A percentile compares a stretch with the other conserved stretches of the same genome.
These are phyloP conservation scores for Anguilla japonica DNA, from an alignment of 2,113 vertebrate genomes.

Conservation along the genomic window DNA sequence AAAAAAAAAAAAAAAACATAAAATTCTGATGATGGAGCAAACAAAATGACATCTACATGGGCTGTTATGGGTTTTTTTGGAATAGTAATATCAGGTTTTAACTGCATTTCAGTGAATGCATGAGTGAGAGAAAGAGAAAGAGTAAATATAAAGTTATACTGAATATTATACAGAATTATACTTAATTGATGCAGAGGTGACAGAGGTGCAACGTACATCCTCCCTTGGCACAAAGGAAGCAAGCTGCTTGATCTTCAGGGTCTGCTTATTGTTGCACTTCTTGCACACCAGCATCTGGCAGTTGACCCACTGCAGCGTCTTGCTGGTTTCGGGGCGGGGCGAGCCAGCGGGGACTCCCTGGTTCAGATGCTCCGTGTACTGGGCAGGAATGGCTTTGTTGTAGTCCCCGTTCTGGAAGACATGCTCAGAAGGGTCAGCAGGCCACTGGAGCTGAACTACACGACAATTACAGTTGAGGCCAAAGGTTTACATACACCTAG, in stretches of 20 bases:
- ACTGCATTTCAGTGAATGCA: not conserved
- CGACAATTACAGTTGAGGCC: not conserved
- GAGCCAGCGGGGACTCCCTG: conserved; percentile 78
- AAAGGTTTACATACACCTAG: no score
- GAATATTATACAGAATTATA: no score
- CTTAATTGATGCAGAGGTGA: not conserved
- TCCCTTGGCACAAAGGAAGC: conserved; percentile 87
- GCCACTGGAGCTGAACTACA: not conserved
- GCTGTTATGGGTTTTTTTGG: no score
- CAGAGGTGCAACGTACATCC: conserved; percentile 71
- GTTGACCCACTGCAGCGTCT: conserved; percentile 90
- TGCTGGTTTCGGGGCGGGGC: conserved; percentile 58
- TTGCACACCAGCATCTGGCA: conserved; percentile 91
- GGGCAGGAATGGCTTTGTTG: conserved; percentile 97
- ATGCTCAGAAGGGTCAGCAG: not conserved
- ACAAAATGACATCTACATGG: no score
- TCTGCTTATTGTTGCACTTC: conserved; percentile 91
- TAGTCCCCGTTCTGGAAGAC: conserved; percentile 90
- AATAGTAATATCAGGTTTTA: no score
- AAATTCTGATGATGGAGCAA: no score
- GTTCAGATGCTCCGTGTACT: conserved; percentile 93
- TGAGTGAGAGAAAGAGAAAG: not conserved
- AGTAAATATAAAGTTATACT: no score
- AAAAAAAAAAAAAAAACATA: no score
- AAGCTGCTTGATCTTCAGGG: conserved; percentile 89